Conservation (phyloP, 2,888 invertebrate genomes). For the Drosophila ezoana region DNA sequence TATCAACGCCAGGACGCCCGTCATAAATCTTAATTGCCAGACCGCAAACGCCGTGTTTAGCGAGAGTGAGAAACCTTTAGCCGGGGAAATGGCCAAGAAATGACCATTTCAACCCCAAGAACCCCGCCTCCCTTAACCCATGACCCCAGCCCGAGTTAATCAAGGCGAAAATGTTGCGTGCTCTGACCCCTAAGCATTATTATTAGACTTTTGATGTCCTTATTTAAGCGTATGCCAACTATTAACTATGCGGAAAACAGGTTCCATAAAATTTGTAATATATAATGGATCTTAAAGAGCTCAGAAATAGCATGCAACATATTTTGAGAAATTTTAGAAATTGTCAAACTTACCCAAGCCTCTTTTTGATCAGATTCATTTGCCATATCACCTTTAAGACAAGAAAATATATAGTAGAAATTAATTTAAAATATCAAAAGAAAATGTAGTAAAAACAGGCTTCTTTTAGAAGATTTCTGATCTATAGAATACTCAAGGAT, state of each 20-base stretch:
- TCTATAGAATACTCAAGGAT: too few species aligned
- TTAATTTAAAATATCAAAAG: too few species aligned
- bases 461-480: too few species aligned
- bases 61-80: constrained; percentile 25
- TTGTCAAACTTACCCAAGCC: background rate
- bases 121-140: background rate
- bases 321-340: background rate
- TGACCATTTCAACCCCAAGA: constrained; percentile 10
- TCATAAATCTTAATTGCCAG: constrained; percentile 73
- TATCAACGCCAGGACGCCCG: constrained; percentile 52
- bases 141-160: constrained; percentile 26
- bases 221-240: constrained; percentile 1
- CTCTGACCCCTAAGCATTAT: constrained; percentile 24
- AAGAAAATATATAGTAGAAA: too few species aligned
- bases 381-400: too few species aligned
- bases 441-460: too few species aligned
- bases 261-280: background rate
- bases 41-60: constrained; percentile 38
- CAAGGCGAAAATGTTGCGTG: constrained; percentile 52
- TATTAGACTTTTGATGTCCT: constrained; percentile 27
- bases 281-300: background rate
- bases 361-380: too few species aligned
- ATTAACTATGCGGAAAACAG: constrained; percentile 9
- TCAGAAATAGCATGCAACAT: background rate
- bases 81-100: constrained; percentile 30